These are phyloP conservation scores for Phalloptychus januarius DNA, from an alignment of 2,797 vertebrate genomes.

Conservation along the genomic window DNA sequence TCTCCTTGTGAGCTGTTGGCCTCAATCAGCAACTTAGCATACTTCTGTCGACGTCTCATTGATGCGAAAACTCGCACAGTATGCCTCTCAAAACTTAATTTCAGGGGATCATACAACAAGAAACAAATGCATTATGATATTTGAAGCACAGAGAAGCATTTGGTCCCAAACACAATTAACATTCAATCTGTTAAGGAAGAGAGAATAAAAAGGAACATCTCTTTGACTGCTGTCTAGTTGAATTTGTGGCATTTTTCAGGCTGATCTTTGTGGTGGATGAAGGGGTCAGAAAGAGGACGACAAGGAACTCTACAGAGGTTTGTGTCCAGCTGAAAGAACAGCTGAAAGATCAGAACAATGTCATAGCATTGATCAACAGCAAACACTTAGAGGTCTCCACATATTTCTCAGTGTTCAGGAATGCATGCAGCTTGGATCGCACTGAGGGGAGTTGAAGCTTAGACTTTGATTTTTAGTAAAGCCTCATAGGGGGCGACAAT, in stretches of 20 bases:
- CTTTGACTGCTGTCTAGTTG: constrained; percentile 21
- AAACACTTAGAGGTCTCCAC: neutral
- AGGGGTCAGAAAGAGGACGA: neutral
- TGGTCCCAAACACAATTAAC: constrained; percentile 30
- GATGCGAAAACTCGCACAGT: constrained; percentile 27
- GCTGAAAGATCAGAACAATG: neutral
- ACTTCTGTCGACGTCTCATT: constrained; percentile 23
- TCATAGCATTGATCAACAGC: neutral
- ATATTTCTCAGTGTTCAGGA: neutral
- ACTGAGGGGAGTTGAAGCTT: neutral
- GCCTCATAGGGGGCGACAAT: neutral
- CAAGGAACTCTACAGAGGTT: neutral
- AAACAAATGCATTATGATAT: constrained; percentile 61
- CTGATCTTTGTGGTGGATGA: neutral
- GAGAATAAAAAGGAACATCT: neutral
- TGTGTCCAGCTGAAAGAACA: neutral
- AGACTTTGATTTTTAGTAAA: neutral
- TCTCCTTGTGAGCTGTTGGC: constrained; percentile 37
- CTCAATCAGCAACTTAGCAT: constrained; percentile 48
- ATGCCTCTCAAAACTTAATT: constrained; percentile 49
- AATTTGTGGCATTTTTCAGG: constrained; percentile 5
- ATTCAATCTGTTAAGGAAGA: constrained; percentile 27
- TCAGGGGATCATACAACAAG: constrained; percentile 49
- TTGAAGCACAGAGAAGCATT: constrained; percentile 42
- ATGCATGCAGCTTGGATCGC: neutral